Percentiles rank a stretch among this genome's conserved stretches.
Conservation (phyloP, 1,140 invertebrate genomes). For the Drosophila sulfurigaster region DNA sequence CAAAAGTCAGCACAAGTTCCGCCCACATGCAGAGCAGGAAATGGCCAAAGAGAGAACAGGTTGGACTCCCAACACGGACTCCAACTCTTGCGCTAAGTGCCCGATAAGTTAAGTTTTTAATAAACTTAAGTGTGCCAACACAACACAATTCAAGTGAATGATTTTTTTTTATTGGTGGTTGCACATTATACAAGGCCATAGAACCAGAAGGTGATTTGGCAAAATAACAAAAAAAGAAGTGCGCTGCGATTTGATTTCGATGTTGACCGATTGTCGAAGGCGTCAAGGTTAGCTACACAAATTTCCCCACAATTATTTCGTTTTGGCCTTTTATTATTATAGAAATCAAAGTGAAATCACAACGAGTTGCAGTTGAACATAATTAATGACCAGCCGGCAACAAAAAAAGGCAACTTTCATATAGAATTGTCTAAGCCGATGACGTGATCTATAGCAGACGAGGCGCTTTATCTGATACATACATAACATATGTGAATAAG, state of each 20-base stretch:
- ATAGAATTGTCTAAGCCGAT: conserved; percentile 28
- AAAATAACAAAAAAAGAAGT: background rate
- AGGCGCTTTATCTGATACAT: conserved; percentile 23
- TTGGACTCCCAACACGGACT: conserved; percentile 5
- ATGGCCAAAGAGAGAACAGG: conserved; percentile 53
- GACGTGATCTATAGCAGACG: conserved; percentile 59
- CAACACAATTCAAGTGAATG: conserved; percentile 11
- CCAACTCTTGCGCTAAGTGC: conserved; percentile 23
- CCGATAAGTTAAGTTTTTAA: too few relatives aligned
- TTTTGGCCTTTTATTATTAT: conserved; percentile 5
- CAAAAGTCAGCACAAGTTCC: conserved; percentile 42
- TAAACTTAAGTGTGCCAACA: conserved; percentile 36
- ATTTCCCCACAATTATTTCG: conserved; percentile 23
- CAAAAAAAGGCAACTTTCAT: background rate
- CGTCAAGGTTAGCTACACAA: conserved; percentile 60
- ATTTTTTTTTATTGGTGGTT: background rate
- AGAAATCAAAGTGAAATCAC: conserved; percentile 27
- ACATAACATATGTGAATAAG: background rate
- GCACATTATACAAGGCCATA: conserved; percentile 21
- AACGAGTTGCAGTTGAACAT: conserved; percentile 12
- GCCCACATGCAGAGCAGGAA: conserved; percentile 77
- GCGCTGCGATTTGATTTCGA: conserved; percentile 25
- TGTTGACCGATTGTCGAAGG: conserved; percentile 66
- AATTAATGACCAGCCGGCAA: conserved; percentile 9
- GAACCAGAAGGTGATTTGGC: conserved; percentile 16